Evolutionary conservation across 2,113 vertebrate genomes (phyloP), one percentile per base, ranked within the genome.

Genomic region (Scopus umbretta): DNA sequence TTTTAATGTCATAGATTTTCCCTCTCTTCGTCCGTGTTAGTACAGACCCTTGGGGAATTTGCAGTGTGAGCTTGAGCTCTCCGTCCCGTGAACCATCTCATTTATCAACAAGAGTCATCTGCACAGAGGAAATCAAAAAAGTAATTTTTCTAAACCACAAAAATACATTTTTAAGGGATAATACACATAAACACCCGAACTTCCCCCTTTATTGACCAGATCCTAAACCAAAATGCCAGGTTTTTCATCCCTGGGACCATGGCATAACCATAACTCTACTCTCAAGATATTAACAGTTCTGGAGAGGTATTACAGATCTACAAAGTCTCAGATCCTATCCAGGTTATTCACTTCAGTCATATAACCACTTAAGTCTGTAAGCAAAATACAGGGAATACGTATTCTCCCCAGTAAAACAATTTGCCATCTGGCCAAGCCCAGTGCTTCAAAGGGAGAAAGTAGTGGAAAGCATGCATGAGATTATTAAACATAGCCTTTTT

Each of bases 1-100:
- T 73, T 95, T 96, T 97, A 96, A 91, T 95, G 94, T 87, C 94
- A 95, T 80, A 42, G 94, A 80, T 96, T 96, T 91, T 81, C 45
- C 26, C 70, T 17, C 22, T 73, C 32, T 93, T 80, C 58, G 40
- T 90, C 40, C 14, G 93, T 62, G 90, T 93, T 94, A 95, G 78
- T 63, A 50, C 90, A 58, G 81, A 47, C 90, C 94, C 34, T 0
- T 1, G 3, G 92, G 94, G 94, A 93, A 30, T 80, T 72, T 75
- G 29, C 55, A 50, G 87, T 59, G 87, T 53, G 78, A 92, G 53
- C 67, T 94, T 87, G 87, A 90, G 84, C 59, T 93, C 49, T 91
- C 36, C 56, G 75, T 75, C 74, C 40, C 1, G 2, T 43, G 72
- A 91, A 86, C 67, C 43, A 30, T 38, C 49, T 88, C 50, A 5